Evolutionary conservation across 2,113 vertebrate genomes (phyloP).

Genomic region (Oxyruncus cristatus): DNA sequence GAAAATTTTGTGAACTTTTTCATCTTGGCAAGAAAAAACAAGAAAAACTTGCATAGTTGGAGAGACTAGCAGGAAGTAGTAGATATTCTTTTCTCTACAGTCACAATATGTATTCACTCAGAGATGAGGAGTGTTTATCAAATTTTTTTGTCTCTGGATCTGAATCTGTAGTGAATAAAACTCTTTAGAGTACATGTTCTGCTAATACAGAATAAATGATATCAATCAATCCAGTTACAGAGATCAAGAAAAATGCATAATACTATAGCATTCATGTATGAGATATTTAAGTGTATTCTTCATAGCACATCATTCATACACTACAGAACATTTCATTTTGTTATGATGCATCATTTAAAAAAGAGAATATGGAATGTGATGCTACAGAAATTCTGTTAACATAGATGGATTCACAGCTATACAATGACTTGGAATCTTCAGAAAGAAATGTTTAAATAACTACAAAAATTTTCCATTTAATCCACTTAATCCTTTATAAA

Average conservation of each 20-base stretch:
- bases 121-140: neutral
- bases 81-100: neutral
- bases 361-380: neutral
- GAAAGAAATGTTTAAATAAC: neutral
- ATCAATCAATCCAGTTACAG: neutral
- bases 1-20: neutral
- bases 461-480: neutral
- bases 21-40: neutral
- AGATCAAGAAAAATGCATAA: neutral
- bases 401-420: neutral
- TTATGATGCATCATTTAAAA: conserved; percentile 11
- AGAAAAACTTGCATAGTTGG: neutral
- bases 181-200: neutral
- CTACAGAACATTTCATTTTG: conserved; percentile 4
- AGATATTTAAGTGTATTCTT: neutral
- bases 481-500: neutral
- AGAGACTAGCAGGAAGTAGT: neutral
- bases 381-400: neutral
- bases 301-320: neutral
- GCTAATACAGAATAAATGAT: neutral
- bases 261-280: neutral
- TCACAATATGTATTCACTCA: neutral
- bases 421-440: neutral
- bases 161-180: neutral
- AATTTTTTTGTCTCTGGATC: neutral